These are phyloP conservation scores for Fulmarus glacialis DNA, from an alignment of 2,113 vertebrate species.

Conservation along the genomic window DNA sequence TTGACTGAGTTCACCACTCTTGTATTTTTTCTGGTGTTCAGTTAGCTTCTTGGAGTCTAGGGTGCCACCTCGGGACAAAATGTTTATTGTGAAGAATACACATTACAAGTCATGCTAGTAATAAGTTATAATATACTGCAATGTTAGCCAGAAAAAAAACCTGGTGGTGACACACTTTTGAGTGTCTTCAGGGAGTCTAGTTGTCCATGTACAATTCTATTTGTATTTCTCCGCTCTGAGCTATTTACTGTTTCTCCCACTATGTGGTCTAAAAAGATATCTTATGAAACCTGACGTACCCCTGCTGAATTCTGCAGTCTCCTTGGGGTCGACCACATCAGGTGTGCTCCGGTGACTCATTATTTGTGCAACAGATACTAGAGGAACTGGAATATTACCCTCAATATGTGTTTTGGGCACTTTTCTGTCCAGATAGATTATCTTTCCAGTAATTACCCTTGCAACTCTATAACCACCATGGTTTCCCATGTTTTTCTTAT, in stretches of 20 bases:
- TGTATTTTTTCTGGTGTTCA: not conserved
- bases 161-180: not conserved
- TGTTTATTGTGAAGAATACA: not conserved
- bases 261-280: not conserved
- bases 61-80: not conserved
- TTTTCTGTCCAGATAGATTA: not conserved
- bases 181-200: not conserved
- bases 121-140: not conserved
- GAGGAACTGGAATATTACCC: not conserved
- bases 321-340: not conserved
- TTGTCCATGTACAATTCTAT: not conserved
- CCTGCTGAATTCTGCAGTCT: not conserved
- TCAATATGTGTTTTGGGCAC: not conserved
- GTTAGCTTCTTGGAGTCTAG: not conserved
- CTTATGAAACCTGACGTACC: not conserved
- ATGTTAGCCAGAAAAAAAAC: not conserved
- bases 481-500: not conserved
- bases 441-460: not conserved
- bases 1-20: not conserved
- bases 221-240: not conserved
- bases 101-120: not conserved
- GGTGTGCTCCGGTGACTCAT: not conserved
- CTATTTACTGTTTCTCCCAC: not conserved
- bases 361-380: not conserved
- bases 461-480: not conserved